Conservation (phyloP, 2,113 vertebrate genomes). For the Hippotragus niger region DNA sequence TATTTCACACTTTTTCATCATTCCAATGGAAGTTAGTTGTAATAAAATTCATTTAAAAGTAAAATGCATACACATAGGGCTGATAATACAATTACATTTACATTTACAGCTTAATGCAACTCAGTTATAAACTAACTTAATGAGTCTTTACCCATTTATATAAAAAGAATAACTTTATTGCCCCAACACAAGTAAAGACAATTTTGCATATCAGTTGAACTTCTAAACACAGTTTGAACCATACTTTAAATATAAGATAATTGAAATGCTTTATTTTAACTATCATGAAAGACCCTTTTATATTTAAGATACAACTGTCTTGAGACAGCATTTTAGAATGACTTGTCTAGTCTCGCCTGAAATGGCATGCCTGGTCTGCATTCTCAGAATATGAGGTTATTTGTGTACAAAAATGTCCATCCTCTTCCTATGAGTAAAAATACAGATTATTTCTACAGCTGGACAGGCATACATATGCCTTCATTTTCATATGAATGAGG, state of each 20-base stretch:
- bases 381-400: constrained; percentile 15
- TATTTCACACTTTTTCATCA: not conserved
- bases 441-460: not conserved
- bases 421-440: not conserved
- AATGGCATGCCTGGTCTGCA: not conserved
- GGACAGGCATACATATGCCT: not conserved
- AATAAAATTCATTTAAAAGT: not conserved
- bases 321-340: not conserved
- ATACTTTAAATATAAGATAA: not conserved
- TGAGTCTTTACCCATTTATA: not conserved
- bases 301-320: not conserved
- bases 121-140: not conserved
- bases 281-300: not conserved
- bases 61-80: not conserved
- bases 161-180: not conserved
- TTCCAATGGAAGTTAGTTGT: not conserved
- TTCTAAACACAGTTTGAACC: not conserved
- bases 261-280: not conserved
- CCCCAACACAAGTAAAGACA: not conserved
- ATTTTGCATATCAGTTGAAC: not conserved
- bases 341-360: not conserved
- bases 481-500: not conserved
- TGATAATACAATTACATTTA: not conserved
- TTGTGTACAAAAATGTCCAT: not conserved
- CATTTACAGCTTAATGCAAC: not conserved